phyloP scores from a whole-genome alignment of 2,113 vertebrate species.

The Coracopsis vasa region DNA sequence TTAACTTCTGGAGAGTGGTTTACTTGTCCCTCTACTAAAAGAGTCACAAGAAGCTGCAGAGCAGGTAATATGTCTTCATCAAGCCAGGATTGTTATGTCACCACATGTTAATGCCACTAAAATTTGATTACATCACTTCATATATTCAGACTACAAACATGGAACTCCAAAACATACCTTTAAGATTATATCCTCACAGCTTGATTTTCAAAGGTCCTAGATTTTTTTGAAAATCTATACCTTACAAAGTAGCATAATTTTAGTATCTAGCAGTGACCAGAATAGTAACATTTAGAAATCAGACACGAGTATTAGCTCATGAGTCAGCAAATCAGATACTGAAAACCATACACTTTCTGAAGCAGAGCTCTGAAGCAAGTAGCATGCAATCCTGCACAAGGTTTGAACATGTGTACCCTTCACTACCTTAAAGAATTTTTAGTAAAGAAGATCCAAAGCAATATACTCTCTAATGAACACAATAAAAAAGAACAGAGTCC shows the following conservation, averaged over 20 bases:
- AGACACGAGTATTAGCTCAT: not conserved
- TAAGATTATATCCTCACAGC: not conserved
- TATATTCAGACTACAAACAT: not conserved
- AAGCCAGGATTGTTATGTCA: not conserved
- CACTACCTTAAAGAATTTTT: not conserved
- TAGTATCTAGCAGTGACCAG: not conserved
- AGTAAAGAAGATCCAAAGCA: not conserved
- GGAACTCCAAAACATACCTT: not conserved
- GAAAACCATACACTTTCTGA: not conserved
- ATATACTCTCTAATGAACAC: not conserved
- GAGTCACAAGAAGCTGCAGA: not conserved
- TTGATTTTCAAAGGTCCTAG: not conserved
- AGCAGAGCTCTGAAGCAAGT: not conserved
- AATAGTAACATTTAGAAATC: not conserved
- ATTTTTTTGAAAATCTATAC: not conserved
- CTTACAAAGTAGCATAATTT: not conserved
- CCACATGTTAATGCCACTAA: not conserved
- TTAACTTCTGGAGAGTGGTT: not conserved
- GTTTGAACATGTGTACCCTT: not conserved
- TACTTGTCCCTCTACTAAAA: not conserved
- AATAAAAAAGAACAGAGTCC: not conserved
- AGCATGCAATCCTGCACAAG: not conserved
- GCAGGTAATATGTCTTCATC: accelerated
- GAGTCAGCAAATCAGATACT: not conserved
- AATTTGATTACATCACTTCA: not conserved